Evolutionary conservation across 2,888 invertebrate genomes (phyloP).

Genomic region (Spialia ferax): DNA sequence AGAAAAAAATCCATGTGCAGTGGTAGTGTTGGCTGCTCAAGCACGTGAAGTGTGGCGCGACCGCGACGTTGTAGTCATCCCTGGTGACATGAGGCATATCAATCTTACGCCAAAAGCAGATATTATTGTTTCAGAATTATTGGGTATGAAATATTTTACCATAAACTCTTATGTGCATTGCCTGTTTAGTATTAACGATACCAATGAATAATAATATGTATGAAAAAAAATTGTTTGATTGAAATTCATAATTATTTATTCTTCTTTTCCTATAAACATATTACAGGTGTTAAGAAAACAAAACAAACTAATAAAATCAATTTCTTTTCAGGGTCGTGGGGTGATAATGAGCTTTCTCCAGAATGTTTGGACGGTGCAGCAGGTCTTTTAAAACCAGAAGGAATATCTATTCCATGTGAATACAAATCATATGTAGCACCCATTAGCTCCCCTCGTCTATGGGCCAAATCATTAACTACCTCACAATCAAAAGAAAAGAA

Average conservation of each 20-base stretch:
- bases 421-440: conserved; percentile 98
- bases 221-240: too few species aligned
- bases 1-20: conserved; percentile 99
- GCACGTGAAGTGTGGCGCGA: conserved; percentile 93
- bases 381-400: conserved; percentile 93
- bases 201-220: too few species aligned
- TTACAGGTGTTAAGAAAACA: too few species aligned
- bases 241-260: too few species aligned
- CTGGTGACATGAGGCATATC: conserved; percentile 95
- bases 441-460: conserved; percentile 95
- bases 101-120: conserved; percentile 95
- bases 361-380: conserved; percentile 99
- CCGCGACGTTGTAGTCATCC: conserved; percentile 91
- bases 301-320: neutral
- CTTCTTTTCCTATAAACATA: too few species aligned
- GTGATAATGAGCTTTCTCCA: conserved; percentile 99
- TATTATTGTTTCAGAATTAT: conserved; percentile 97
- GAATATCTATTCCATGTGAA: conserved; percentile 94
- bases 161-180: neutral
- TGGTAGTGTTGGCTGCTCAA: conserved; percentile 92
- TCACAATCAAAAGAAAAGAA: conserved; percentile 67
- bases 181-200: neutral
- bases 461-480: conserved; percentile 75
- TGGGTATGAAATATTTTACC: conserved; percentile 86
- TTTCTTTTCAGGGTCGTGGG: conserved; percentile 92